These are phyloP conservation scores for Chamaetylas fuelleborni DNA, from an alignment of 2,113 vertebrate species.

Conservation along the genomic window DNA sequence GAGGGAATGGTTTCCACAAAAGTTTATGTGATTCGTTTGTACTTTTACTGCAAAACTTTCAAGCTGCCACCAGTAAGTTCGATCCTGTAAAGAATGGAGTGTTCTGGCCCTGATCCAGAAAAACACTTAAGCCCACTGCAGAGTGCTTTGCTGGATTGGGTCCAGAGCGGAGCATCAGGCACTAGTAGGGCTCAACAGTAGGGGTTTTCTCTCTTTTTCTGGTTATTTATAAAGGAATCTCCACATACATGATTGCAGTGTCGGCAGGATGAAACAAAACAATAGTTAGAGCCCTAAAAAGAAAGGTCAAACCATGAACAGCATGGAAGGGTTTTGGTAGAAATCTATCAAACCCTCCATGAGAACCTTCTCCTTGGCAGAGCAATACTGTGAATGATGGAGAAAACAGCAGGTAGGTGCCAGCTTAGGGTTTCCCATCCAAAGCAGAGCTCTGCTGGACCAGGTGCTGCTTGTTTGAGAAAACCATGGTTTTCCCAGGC, in stretches of 20 bases:
- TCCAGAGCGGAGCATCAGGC: neutral
- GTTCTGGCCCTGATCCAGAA: conserved; percentile 46
- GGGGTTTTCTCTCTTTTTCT: neutral
- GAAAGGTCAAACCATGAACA: neutral
- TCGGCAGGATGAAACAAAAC: neutral
- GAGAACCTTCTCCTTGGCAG: neutral
- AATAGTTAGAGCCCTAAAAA: neutral
- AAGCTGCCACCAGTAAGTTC: conserved; percentile 35
- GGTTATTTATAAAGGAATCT: neutral
- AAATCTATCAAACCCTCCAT: neutral
- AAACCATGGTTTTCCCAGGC: neutral
- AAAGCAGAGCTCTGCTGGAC: neutral
- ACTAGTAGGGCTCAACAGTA: neutral
- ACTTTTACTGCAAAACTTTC: conserved; percentile 38
- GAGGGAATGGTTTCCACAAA: neutral
- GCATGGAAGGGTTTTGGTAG: neutral
- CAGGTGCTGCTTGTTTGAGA: neutral
- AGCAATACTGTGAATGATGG: neutral
- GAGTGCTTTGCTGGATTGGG: conserved; percentile 56
- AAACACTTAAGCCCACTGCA: conserved; percentile 40
- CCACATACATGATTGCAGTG: neutral
- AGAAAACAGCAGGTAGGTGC: neutral
- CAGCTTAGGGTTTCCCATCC: neutral
- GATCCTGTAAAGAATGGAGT: conserved; percentile 43
- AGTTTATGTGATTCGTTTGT: conserved; percentile 27